Conservation (phyloP, 37 sponge, comb jelly and placozoan species). For the Agelas oroides region DNA sequence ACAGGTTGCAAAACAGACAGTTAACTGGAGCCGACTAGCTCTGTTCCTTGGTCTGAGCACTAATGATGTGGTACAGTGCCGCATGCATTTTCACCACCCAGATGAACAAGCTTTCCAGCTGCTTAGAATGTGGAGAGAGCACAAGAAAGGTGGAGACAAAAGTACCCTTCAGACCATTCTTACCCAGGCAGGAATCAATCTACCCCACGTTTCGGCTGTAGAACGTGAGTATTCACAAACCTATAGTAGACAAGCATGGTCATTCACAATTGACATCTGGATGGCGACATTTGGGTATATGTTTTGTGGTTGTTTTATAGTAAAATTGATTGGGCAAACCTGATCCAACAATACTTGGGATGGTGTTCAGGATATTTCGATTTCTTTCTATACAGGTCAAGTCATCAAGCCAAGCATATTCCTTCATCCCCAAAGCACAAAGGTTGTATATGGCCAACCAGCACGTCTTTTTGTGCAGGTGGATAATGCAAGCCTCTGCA, state of each 20-base stretch:
- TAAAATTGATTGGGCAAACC: no score
- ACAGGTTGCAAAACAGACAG: constrained; percentile 6
- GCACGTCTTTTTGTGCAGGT: constrained; percentile 8
- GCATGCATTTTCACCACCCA: neutral
- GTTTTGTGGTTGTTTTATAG: no score
- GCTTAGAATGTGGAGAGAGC: constrained; percentile 27
- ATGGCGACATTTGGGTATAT: no score
- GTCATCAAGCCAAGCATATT: neutral
- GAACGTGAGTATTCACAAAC: no score
- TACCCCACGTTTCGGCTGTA: no score
- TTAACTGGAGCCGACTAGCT: neutral
- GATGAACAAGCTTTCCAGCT: constrained; percentile 21
- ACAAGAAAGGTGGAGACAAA: neutral
- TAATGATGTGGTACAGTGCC: neutral
- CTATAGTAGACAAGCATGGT: no score
- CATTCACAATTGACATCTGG: no score
- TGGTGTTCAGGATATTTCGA: no score
- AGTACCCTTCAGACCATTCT: constrained; percentile 7
- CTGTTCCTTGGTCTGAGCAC: constrained; percentile 12
- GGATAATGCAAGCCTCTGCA: neutral
- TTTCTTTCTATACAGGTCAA: neutral
- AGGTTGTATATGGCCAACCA: constrained; percentile 26
- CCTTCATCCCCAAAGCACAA: constrained; percentile 10
- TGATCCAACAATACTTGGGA: no score
- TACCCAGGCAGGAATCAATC: constrained; percentile 5